These are phyloP conservation scores for Hypocryptadius cinnamomeus DNA, from an alignment of 2,113 vertebrate genomes.

Conservation along the genomic window DNA sequence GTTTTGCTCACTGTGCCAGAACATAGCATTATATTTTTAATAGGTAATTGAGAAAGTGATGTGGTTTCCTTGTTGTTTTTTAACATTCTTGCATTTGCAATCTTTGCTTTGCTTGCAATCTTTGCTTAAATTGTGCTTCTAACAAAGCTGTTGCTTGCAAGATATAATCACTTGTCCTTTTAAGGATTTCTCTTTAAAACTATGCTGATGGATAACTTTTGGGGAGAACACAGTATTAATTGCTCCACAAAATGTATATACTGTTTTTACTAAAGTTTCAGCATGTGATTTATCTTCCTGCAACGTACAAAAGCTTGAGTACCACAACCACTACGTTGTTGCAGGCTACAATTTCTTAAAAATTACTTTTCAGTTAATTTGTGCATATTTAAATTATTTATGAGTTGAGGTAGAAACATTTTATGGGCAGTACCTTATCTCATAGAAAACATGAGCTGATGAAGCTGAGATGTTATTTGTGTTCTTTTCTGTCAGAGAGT, in stretches of 20 bases:
- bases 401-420: not conserved
- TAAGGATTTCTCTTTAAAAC: not conserved
- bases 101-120: not conserved
- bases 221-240: not conserved
- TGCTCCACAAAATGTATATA: not conserved
- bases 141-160: not conserved
- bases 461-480: not conserved
- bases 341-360: not conserved
- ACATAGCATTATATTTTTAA: not conserved
- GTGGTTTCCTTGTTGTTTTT: not conserved
- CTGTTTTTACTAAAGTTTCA: not conserved
- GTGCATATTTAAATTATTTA: not conserved
- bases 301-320: rapidly evolving
- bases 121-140: not conserved
- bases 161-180: not conserved
- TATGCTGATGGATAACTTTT: not conserved
- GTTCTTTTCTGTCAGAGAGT: not conserved
- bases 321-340: rapidly evolving
- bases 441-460: rapidly evolving
- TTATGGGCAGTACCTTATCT: not conserved
- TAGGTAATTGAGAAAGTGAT: not conserved
- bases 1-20: not conserved
- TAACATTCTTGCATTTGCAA: not conserved
- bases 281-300: rapidly evolving
- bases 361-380: not conserved